phyloP scores from a whole-genome alignment of 2,113 vertebrate genomes.

The Pseudopipra pipra region DNA sequence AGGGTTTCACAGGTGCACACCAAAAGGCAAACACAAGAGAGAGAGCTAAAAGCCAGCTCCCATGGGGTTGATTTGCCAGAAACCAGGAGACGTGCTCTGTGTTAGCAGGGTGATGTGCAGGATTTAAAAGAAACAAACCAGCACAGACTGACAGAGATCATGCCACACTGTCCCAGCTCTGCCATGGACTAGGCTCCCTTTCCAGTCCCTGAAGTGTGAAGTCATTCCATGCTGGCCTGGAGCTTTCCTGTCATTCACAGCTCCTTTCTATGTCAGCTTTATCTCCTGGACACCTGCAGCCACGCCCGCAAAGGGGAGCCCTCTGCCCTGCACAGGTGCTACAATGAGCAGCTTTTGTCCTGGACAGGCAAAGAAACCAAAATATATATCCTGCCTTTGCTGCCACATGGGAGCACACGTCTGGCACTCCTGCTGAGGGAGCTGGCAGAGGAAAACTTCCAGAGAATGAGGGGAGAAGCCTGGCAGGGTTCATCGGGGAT shows the following conservation, averaged over 20 bases:
- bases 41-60: not conserved
- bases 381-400: not conserved
- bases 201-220: not conserved
- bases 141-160: not conserved
- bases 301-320: accelerated
- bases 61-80: not conserved
- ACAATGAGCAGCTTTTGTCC: not conserved
- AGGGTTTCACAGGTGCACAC: not conserved
- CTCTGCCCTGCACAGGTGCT: not conserved
- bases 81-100: not conserved
- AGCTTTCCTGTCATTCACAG: not conserved
- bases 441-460: not conserved
- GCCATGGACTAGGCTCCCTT: not conserved
- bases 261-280: not conserved
- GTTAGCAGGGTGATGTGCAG: not conserved
- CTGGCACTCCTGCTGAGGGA: not conserved
- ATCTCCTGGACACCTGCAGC: not conserved
- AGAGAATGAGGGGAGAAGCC: not conserved
- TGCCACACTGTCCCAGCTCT: not conserved
- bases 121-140: not conserved
- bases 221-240: not conserved
- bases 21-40: not conserved
- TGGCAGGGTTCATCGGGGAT: not conserved
- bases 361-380: not conserved
- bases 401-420: not conserved